These are phyloP conservation scores for Leptinotarsa undecemlineata DNA, from an alignment of 1,140 invertebrate species.

Conservation along the genomic window DNA sequence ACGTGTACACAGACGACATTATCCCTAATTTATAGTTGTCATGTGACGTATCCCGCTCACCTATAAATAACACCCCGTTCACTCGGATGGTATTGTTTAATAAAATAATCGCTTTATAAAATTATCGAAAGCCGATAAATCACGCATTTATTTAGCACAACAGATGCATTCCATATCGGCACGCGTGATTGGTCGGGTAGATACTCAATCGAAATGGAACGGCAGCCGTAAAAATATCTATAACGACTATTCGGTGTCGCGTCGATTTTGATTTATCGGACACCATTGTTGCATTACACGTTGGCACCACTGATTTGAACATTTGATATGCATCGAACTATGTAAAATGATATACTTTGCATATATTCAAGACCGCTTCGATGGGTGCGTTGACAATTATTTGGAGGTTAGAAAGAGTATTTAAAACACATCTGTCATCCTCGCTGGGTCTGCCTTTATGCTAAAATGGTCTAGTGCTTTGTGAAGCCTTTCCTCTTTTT, in stretches of 20 bases:
- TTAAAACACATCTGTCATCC: conserved; percentile 32
- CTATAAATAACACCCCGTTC: conserved; percentile 35
- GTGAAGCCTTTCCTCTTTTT: neutral
- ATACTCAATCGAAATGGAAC: conserved; percentile 46
- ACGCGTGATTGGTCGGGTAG: conserved; percentile 46
- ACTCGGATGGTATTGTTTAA: conserved; percentile 46
- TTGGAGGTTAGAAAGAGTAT: conserved; percentile 15
- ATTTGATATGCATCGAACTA: conserved; percentile 34
- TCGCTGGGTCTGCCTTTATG: neutral
- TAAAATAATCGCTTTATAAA: conserved; percentile 53
- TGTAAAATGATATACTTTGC: conserved; percentile 34
- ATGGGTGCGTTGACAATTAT: conserved; percentile 15
- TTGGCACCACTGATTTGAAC: conserved; percentile 32
- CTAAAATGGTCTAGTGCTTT: neutral
- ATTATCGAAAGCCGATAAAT: conserved; percentile 51
- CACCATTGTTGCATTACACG: conserved; percentile 47
- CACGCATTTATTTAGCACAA: conserved; percentile 46
- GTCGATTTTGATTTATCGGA: conserved; percentile 48
- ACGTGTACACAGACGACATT: conserved; percentile 28
- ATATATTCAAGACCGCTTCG: conserved; percentile 20
- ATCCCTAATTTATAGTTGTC: conserved; percentile 32
- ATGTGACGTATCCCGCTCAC: conserved; percentile 25
- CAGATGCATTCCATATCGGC: conserved; percentile 50
- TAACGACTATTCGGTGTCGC: conserved; percentile 44
- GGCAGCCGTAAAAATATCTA: conserved; percentile 46